Conservation (phyloP, 2,797 vertebrate genomes). For the Sarcoramphus papa region DNA sequence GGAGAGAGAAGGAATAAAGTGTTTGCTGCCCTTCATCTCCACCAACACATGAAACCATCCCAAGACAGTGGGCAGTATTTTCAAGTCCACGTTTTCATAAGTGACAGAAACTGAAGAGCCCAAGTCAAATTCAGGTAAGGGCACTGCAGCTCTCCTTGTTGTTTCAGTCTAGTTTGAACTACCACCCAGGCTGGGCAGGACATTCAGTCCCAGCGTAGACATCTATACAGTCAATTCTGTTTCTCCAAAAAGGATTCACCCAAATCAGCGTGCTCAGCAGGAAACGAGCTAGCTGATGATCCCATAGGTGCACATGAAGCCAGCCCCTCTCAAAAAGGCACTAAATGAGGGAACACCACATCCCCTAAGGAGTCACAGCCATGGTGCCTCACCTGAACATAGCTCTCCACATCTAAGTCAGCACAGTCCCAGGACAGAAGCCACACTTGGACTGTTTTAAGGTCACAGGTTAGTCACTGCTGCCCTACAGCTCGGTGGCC, state of each 20-base stretch:
- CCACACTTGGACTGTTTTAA: not conserved
- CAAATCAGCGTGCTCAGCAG: not conserved
- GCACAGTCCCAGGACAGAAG: not conserved
- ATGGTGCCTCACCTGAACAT: not conserved
- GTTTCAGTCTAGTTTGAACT: not conserved
- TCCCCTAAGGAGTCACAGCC: not conserved
- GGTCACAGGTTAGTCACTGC: not conserved
- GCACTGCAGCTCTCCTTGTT: not conserved
- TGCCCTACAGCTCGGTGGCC: not conserved
- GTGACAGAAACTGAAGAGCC: not conserved
- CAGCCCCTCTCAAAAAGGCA: not conserved
- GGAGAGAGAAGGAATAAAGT: not conserved
- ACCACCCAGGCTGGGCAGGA: not conserved
- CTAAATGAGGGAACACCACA: not conserved
- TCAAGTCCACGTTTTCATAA: not conserved
- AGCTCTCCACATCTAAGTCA: not conserved
- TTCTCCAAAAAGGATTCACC: not conserved
- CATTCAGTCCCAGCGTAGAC: not conserved
- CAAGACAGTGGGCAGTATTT: not conserved
- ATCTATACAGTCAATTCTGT: not conserved
- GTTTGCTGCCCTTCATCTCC: not conserved
- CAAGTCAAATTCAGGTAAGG: not conserved
- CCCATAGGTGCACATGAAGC: not conserved
- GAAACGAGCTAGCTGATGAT: not conserved
- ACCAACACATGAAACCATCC: not conserved